Conservation (phyloP, 2,797 vertebrate species). For the Carduelis carduelis region DNA sequence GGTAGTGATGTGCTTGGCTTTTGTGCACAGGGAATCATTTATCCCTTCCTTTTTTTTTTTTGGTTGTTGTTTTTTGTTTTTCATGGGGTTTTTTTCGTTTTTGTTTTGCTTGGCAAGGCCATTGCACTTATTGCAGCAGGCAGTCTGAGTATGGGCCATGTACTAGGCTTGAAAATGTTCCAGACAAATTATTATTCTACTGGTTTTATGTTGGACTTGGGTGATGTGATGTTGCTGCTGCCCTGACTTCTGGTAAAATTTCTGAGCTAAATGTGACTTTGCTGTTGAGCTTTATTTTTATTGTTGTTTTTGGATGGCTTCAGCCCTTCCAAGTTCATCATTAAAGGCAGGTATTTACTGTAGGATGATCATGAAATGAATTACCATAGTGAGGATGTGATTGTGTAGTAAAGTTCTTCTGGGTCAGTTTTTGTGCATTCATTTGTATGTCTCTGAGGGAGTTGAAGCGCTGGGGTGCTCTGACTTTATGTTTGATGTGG, state of each 20-base stretch:
- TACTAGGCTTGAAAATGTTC: background rate
- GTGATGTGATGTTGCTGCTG: background rate
- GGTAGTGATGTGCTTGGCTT: background rate
- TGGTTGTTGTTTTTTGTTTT: accelerated
- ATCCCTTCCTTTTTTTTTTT: background rate
- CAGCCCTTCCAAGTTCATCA: background rate
- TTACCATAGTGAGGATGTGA: accelerated
- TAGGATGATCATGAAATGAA: background rate
- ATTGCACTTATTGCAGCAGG: accelerated
- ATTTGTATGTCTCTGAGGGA: background rate
- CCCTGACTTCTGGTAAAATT: background rate
- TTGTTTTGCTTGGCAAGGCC: background rate
- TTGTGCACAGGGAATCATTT: background rate
- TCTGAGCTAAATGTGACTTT: background rate
- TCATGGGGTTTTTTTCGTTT: background rate
- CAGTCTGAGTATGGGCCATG: background rate
- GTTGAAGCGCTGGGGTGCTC: background rate
- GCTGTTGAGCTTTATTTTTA: background rate
- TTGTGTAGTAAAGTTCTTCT: background rate
- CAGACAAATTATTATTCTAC: constrained; percentile 39
- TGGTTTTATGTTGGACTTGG: constrained; percentile 1
- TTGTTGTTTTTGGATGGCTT: background rate
- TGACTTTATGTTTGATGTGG: background rate
- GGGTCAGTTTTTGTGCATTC: background rate
- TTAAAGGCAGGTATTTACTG: background rate